A percentile compares a stretch with the other conserved stretches of the same genome.
phyloP scores from a whole-genome alignment of 2,113 vertebrate genomes.

The Callaeas wilsoni region DNA sequence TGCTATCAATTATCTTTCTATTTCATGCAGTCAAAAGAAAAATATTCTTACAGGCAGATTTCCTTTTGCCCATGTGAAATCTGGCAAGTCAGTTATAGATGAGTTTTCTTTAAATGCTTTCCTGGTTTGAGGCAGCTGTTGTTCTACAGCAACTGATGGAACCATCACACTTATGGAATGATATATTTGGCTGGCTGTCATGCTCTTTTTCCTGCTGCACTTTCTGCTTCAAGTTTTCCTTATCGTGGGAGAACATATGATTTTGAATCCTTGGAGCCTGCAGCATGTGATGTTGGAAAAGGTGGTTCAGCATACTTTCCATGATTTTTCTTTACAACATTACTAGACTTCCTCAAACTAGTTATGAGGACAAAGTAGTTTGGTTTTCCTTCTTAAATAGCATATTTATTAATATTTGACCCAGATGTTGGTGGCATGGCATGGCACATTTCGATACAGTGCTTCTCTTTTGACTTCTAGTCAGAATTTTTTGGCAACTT shows the following conservation, averaged over 20 bases:
- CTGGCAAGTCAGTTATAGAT: background rate
- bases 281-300: background rate
- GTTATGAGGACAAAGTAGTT: background rate
- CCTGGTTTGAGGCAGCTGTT: background rate
- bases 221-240: background rate
- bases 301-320: background rate
- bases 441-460: background rate
- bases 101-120: background rate
- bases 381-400: background rate
- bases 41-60: slow-evolving; percentile 35
- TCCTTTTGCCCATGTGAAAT: slow-evolving; percentile 29
- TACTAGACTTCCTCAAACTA: background rate
- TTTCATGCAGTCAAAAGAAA: background rate
- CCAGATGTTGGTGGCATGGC: background rate
- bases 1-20: background rate
- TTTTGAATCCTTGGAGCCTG: background rate
- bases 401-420: background rate
- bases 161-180: background rate
- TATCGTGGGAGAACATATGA: background rate
- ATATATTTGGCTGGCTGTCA: background rate
- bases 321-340: background rate
- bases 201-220: background rate
- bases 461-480: background rate
- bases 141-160: background rate
- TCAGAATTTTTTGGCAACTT: background rate